Evolutionary conservation across 2,888 invertebrate genomes (phyloP).

Genomic region (Clanis bilineata): DNA sequence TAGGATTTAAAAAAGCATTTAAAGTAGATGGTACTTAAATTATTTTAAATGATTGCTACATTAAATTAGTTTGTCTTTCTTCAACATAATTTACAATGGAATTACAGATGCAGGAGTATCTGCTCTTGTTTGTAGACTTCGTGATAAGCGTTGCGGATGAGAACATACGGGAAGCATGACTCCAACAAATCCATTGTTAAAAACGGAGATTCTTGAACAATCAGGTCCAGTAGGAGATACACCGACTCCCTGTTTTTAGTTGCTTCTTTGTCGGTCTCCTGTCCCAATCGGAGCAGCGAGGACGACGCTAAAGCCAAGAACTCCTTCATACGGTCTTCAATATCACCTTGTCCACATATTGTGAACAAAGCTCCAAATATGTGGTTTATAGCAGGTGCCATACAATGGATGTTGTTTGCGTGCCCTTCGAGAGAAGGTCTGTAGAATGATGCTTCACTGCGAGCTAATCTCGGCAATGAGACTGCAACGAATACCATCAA

Average conservation of each 20-base stretch:
- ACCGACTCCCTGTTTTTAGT: conserved; percentile 97
- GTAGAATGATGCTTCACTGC: conserved; percentile 94
- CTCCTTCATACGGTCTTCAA: conserved; percentile 98
- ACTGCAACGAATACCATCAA: conserved; percentile 99
- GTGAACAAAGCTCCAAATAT: conserved; percentile 98
- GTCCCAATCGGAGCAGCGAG: conserved; percentile 95
- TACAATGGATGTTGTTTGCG: conserved; percentile 99
- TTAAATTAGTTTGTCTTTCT: conserved; percentile 34
- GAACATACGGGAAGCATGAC: conserved; percentile 99
- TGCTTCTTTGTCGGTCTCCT: conserved; percentile 97
- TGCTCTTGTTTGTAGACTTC: conserved; percentile 96
- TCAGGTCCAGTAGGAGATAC: conserved; percentile 97
- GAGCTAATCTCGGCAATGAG: conserved; percentile 96
- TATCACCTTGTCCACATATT: conserved; percentile 97
- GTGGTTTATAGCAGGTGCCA: conserved; percentile 97
- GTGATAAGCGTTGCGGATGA: conserved; percentile 98
- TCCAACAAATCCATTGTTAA: conserved; percentile 99
- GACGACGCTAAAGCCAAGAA: conserved; percentile 96
- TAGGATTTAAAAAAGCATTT: not conserved
- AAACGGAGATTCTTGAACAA: conserved; percentile 99
- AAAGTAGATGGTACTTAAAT: conserved; percentile 25
- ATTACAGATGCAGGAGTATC: conserved; percentile 76
- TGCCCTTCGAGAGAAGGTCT: conserved; percentile 95
- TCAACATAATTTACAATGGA: conserved; percentile 29
- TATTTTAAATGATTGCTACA: conserved; percentile 23